Conservation (phyloP, 2,797 vertebrate genomes). For the Rhynchotus rufescens region DNA sequence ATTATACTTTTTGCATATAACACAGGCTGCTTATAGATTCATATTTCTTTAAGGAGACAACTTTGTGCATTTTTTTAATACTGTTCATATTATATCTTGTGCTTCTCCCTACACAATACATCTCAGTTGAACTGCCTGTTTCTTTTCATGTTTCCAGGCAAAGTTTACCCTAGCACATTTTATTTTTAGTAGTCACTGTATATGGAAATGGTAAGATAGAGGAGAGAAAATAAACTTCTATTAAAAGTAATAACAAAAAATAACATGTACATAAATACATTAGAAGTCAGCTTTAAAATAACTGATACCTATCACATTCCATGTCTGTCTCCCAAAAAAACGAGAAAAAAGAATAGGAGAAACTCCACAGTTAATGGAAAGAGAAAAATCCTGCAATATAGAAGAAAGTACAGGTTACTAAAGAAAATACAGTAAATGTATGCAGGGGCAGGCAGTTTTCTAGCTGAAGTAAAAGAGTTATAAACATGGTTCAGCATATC, state of each 20-base stretch:
- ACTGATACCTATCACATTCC: neutral
- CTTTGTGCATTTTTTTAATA: slow-evolving; percentile 10
- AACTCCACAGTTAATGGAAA: neutral
- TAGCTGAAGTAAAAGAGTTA: neutral
- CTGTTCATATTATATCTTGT: neutral
- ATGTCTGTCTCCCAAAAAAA: neutral
- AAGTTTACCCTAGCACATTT: neutral
- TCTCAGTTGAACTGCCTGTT: slow-evolving; percentile 4
- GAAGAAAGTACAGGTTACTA: neutral
- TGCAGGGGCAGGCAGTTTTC: neutral
- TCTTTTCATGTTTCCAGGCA: slow-evolving; percentile 20
- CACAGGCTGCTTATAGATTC: neutral
- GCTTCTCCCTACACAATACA: neutral
- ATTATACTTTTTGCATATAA: neutral
- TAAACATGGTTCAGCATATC: neutral
- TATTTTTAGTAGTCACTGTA: neutral
- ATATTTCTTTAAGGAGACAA: slow-evolving; percentile 40
- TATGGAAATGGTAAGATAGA: neutral
- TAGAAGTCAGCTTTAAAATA: neutral
- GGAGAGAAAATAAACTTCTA: slow-evolving; percentile 6
- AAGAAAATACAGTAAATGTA: neutral
- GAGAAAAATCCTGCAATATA: neutral
- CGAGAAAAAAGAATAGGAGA: neutral
- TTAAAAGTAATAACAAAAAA: neutral
- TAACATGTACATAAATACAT: neutral